Base-by-base conservation (phyloP, 2,888 invertebrate genomes). In the Liodrosophila aerea region DNA sequence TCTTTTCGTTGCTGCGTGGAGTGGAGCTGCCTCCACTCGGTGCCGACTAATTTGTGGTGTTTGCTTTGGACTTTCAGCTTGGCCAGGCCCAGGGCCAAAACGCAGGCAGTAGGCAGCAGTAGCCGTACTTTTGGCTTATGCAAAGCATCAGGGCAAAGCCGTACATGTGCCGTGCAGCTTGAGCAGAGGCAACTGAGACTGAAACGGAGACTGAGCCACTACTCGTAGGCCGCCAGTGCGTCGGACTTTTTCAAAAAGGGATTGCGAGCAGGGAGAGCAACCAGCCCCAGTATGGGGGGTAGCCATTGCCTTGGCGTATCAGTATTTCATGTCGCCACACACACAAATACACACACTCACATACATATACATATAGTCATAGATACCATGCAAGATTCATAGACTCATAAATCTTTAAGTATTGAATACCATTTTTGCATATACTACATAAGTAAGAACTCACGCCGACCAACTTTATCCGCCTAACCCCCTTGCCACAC, bases 371-470 rank as follows among this genome's bases (percentile, higher is more conserved):
- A 45, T 37, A 53, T 53, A 56, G 40, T 33, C n/a, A n/a, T 40
- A 65, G 53, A 70, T 77, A 74, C 39, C 59, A 68, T 85, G 64
- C 64, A 85, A 82, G 77, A 82, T 85, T 83, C 86, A 85, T 83
- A 83, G 83, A 85, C 85, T 78, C 78, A 78, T 78, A 78, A 78
- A 78, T 78, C 78, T 85, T 78, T 75, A 80, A 78, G 78, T 78
- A 78, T 78, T 78, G 78, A 78, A 78, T 85, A 85, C 84, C 76
- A 78, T 78, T 78, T 85, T 78, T 78, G 78, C 85, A 72, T 74
- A 74, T 69, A 71, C 51, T 67, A 70, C 57, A 62, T 51, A 74
- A 69, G 70, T 82, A 75, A 74, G 72, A 78, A 58, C 77, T 78
- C 77, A 85, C 63, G 65, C 76, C 83, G 59, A 62, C 71, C 71